Evolutionary conservation across 1,140 invertebrate genomes (phyloP), one percentile per base, ranked within the genome.

Genomic region (Drosophila novamexicana): DNA sequence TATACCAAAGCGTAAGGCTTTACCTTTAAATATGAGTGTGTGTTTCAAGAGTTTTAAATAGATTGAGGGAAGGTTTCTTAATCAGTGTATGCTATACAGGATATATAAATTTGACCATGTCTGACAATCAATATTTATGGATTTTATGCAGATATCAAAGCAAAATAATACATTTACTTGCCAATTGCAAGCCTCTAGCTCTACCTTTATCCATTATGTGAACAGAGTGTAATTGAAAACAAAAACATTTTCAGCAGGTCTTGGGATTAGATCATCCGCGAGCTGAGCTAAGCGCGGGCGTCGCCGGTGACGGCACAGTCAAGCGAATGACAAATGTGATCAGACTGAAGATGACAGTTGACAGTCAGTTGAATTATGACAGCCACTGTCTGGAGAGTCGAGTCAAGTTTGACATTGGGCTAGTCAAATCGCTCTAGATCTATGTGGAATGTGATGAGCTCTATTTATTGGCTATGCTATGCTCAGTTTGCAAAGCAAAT

Each of bases 281-380:
- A 29, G 58, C 49, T 78, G 79, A 81, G 75, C 70, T 78, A 78
- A 81, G 79, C 79, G 79, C 67, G 73, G 79, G 79, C 79, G 75
- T 74, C 47, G 47, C 40, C 61, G 34, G 40, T 56, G 70, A 72
- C 58, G 42, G 29, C 59, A 58, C 40, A 53, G 32, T 10, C 37
- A 52, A 40, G 9, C 45, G n/a, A 22, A 67, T 67, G 49, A 67
- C 64, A 67, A 68, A 68, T 54, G 32, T 36, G 32, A 36, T 10
- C n/a, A 58, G n/a, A 32, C 32, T 32, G 22, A 29, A 68, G 64
- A 54, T 73, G 54, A 54, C 64, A 72, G 37, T 45, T 63, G 40
- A 45, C 22, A 29, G 40, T 45, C 59, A 32, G 9, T 12, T 61
- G 59, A 64, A 36, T 39, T n/a, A 52, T 18, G 16, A 7, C 47